Percentiles rank a stretch among this genome's conserved stretches.
phyloP scores from a whole-genome alignment of 2,888 invertebrate genomes.

The Agrenia bidenticulata region DNA sequence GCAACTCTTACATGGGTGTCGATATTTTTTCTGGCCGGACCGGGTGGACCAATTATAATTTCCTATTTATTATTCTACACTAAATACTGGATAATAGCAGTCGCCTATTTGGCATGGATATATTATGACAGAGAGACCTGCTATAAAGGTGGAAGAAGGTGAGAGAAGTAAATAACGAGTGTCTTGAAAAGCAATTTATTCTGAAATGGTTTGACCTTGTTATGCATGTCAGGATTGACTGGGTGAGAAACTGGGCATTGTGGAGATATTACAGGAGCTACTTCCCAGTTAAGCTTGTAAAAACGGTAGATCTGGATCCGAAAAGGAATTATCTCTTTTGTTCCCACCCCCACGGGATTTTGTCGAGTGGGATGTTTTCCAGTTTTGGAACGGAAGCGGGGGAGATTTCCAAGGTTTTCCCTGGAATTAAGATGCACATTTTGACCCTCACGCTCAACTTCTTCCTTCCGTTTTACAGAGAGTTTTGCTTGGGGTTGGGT shows the following conservation, averaged over 20 bases:
- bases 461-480: constrained; percentile 70
- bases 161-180: constrained; percentile 8
- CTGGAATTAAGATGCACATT: constrained; percentile 18
- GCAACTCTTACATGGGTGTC: constrained; percentile 71
- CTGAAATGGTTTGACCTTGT: background rate
- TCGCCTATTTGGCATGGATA: constrained; percentile 40
- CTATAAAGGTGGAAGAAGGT: constrained; percentile 53
- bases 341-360: constrained; percentile 85
- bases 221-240: background rate
- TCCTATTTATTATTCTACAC: constrained; percentile 63
- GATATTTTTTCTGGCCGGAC: constrained; percentile 61
- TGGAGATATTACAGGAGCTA: constrained; percentile 28
- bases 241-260: constrained; percentile 21
- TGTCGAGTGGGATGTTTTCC: constrained; percentile 17
- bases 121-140: constrained; percentile 45
- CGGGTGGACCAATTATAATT: constrained; percentile 59
- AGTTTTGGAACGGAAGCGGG: constrained; percentile 21
- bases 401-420: constrained; percentile 17
- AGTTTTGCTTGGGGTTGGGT: constrained; percentile 61
- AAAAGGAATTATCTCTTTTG: constrained; percentile 80
- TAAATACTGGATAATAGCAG: constrained; percentile 44
- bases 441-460: constrained; percentile 68
- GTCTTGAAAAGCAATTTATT: background rate
- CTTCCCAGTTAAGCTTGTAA: constrained; percentile 62
- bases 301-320: constrained; percentile 78